These are phyloP conservation scores for Gavia stellata DNA, from an alignment of 2,113 vertebrate species.

Conservation along the genomic window DNA sequence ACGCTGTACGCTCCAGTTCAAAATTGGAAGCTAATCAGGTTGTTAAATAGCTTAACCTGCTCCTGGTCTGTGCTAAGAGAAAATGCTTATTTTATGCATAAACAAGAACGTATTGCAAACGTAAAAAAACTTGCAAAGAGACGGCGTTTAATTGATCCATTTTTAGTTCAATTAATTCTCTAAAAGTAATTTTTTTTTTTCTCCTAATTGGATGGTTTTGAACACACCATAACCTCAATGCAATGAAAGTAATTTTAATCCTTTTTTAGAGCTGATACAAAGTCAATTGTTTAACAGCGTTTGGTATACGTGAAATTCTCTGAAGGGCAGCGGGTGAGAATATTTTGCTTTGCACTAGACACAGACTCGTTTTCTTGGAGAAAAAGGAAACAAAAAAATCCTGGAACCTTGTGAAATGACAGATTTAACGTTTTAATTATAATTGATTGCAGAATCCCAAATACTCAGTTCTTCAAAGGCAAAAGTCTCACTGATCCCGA, in stretches of 20 bases:
- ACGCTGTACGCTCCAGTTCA: neutral
- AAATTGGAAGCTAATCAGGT: conserved; percentile 13
- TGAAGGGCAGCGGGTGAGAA: neutral
- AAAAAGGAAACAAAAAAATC: neutral
- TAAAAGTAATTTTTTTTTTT: neutral
- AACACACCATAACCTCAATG: conserved; percentile 13
- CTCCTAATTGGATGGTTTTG: neutral
- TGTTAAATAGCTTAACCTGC: neutral
- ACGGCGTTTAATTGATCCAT: neutral
- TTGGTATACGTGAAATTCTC: conserved; percentile 17
- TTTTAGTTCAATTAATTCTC: conserved; percentile 38
- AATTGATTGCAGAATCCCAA: neutral
- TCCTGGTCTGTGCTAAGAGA: neutral
- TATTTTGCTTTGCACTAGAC: conserved; percentile 31
- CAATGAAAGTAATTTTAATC: conserved; percentile 32
- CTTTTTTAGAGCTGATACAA: conserved; percentile 35
- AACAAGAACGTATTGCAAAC: neutral
- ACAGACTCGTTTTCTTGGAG: neutral
- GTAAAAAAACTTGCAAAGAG: neutral
- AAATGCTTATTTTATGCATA: neutral
- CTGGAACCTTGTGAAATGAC: neutral
- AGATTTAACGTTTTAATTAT: neutral
- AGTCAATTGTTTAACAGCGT: conserved; percentile 4
- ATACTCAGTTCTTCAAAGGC: neutral
- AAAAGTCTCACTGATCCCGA: neutral